phyloP scores from a whole-genome alignment of 2,113 vertebrate genomes.

The Podilymbus podiceps region DNA sequence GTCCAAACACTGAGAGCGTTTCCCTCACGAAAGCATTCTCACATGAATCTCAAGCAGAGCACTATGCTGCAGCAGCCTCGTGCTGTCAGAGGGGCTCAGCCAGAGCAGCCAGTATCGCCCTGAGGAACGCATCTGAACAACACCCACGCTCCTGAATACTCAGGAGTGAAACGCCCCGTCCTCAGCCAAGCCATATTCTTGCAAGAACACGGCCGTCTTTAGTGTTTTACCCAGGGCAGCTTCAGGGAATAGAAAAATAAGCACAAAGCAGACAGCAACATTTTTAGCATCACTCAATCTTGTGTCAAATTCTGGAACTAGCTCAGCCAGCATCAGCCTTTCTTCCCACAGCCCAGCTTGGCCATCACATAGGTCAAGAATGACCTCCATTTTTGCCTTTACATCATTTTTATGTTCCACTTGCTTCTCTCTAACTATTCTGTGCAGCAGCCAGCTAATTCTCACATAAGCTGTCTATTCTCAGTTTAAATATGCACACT shows the following conservation, averaged over 20 bases:
- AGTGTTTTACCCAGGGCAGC: neutral
- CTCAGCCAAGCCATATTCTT: neutral
- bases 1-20: neutral
- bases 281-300: neutral
- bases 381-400: neutral
- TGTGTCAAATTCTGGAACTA: neutral
- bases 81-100: neutral
- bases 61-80: neutral
- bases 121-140: neutral
- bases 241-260: neutral
- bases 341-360: neutral
- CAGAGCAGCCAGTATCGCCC: neutral
- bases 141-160: neutral
- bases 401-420: neutral
- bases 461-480: neutral
- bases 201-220: neutral
- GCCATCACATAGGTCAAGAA: neutral
- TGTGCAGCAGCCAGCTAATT: neutral
- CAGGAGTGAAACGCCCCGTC: neutral
- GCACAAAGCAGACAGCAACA: neutral
- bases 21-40: neutral
- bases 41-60: neutral
- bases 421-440: neutral
- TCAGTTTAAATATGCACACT: rapidly evolving
- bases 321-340: neutral